Percentiles rank a stretch among this genome's conserved stretches.
Evolutionary conservation across 2,888 invertebrate species (phyloP).

Genomic region (Brachycybe producta): DNA sequence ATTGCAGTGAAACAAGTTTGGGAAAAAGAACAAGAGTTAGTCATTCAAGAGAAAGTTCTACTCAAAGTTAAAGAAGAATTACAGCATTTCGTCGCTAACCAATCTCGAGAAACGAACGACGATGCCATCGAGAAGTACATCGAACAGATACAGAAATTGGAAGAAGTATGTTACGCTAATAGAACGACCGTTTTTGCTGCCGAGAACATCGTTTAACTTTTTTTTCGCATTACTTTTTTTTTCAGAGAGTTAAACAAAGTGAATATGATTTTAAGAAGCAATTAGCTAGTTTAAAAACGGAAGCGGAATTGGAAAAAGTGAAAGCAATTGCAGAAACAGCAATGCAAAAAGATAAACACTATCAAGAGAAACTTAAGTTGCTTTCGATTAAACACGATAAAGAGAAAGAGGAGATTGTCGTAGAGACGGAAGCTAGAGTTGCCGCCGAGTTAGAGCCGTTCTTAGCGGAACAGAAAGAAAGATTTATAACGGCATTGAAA

Average conservation of each 20-base stretch:
- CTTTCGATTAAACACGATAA: not conserved
- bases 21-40: slow-evolving; percentile 10
- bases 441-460: slow-evolving; percentile 3
- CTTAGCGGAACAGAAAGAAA: slow-evolving; percentile 5
- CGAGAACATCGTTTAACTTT: not conserved
- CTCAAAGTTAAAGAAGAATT: slow-evolving; percentile 9
- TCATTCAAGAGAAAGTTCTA: slow-evolving; percentile 6
- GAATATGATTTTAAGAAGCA: slow-evolving; percentile 4
- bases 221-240: not conserved
- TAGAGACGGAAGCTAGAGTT: not conserved
- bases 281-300: not conserved
- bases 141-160: slow-evolving; percentile 11
- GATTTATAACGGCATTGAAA: slow-evolving; percentile 6
- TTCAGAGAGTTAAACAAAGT: slow-evolving; percentile 5
- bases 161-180: slow-evolving; percentile 4
- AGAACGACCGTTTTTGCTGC: not conserved
- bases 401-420: slow-evolving; percentile 3
- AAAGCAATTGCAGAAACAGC: not conserved
- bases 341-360: not conserved
- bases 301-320: slow-evolving; percentile 1
- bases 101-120: not conserved
- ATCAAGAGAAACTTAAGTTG: not conserved
- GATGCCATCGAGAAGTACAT: slow-evolving; percentile 10
- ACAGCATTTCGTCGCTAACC: not conserved
- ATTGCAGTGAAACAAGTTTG: slow-evolving; percentile 5